These are phyloP conservation scores for Stratiomys singularior DNA, from an alignment of 2,888 invertebrate genomes.

Conservation along the genomic window DNA sequence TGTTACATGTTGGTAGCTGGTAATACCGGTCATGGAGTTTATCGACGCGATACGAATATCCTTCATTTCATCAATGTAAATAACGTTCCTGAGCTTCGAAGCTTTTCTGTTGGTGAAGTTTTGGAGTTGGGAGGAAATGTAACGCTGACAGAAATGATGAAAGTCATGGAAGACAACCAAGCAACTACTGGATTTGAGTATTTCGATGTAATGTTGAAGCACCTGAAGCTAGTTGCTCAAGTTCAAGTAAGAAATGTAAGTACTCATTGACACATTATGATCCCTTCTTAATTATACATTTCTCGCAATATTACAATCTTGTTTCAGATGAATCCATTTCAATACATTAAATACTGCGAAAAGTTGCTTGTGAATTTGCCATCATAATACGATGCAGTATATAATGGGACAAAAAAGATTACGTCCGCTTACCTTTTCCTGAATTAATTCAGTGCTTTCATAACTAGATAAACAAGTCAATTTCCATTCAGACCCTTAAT, in stretches of 20 bases:
- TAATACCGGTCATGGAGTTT: slow-evolving; percentile 79
- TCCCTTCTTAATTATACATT: no score
- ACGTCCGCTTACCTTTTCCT: no score
- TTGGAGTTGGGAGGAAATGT: slow-evolving; percentile 71
- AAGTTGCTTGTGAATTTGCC: no score
- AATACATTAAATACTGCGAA: no score
- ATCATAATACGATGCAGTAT: no score
- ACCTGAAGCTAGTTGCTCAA: slow-evolving; percentile 69
- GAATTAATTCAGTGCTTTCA: no score
- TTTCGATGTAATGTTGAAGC: slow-evolving; percentile 67
- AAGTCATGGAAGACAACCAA: slow-evolving; percentile 61
- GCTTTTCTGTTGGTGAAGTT: slow-evolving; percentile 62
- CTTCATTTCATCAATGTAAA: slow-evolving; percentile 74
- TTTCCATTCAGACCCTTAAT: no score
- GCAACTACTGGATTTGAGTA: slow-evolving; percentile 67
- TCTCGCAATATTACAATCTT: no score
- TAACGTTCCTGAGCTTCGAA: slow-evolving; percentile 69
- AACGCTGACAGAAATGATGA: slow-evolving; percentile 66
- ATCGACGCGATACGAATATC: slow-evolving; percentile 58
- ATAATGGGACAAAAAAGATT: no score
- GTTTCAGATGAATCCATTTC: no score
- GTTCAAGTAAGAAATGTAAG: slow-evolving; percentile 72
- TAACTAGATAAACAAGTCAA: no score
- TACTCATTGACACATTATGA: slow-evolving; percentile 24
- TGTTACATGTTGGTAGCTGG: slow-evolving; percentile 77